Evolutionary conservation across 2,113 vertebrate species (phyloP), one percentile per base, ranked within the genome.

Genomic region (Engraulis encrasicolus): DNA sequence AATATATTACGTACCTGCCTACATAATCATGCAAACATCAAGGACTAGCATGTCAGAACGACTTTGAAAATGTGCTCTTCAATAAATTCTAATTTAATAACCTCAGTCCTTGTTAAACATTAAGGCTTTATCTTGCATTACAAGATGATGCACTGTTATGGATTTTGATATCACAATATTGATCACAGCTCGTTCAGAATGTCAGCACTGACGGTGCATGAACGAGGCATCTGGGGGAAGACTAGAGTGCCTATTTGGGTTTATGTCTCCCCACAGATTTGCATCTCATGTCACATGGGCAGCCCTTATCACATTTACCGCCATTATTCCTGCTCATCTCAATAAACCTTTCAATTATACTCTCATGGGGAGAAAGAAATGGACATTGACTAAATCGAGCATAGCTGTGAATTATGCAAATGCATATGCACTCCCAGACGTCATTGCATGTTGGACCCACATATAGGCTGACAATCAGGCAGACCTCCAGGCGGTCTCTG

Each of bases 311-410:
- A 74, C 66, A 74, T 74, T 74, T 74, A 74, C 66, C 27, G 31
- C 66, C 27, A 34, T 74, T 74, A 74, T 74, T 74, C 27, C 66
- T 74, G 27, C 31, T 74, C 66, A 74, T 74, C 66, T 34, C 66
- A 74, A 74, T 74, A 74, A 74, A 74, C 66, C 66, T 74, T 34
- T 74, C 66, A 74, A 74, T 74, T 74, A 74, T 5, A 4, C 34
- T 18, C 66, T 34, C 4, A 74, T 74, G 27, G 66, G 66, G 31
- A 5, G 27, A 74, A 74, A 74, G 66, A 15, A 74, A 74, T 74
- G 31, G 66, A 74, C 27, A 74, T 18, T 31, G 66, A 27, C 66
- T 12, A 74, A 74, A 74, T 74, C 27, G 66, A 74, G 66, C 66
- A 31, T 66, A 74, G 66, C 66, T 74, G 66, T 74, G 31, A 74